phyloP scores from a whole-genome alignment of 2,888 invertebrate genomes.

The Drosophila mimica region DNA sequence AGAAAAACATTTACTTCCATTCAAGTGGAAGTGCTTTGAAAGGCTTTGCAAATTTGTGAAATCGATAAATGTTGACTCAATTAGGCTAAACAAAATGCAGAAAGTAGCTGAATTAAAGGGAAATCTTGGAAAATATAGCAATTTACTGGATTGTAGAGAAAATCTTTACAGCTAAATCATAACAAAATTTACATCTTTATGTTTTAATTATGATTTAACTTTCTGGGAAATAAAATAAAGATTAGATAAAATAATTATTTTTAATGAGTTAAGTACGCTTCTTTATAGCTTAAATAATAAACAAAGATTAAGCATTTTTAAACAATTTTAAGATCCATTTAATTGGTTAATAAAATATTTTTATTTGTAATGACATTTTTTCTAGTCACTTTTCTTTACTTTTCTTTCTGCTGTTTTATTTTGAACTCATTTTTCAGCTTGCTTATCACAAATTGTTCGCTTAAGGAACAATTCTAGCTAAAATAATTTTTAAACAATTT shows the following conservation, averaged over 20 bases:
- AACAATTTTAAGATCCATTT: not conserved
- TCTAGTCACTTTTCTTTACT: not conserved
- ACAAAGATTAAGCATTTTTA: not conserved
- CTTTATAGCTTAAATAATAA: not conserved
- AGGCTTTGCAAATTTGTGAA: constrained; percentile 2
- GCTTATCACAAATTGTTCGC: too few species aligned
- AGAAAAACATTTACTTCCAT: constrained; percentile 20
- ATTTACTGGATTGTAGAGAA: not conserved
- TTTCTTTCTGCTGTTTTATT: not conserved
- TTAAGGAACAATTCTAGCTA: too few species aligned
- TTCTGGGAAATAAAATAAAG: too few species aligned
- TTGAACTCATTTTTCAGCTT: too few species aligned
- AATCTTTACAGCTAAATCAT: not conserved
- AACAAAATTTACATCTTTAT: not conserved
- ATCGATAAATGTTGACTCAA: constrained; percentile 23
- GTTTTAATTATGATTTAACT: not conserved
- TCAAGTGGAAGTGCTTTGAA: constrained; percentile 5
- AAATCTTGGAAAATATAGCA: not conserved
- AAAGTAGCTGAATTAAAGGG: not conserved
- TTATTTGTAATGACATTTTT: not conserved
- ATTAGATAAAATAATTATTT: too few species aligned
- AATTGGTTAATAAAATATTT: not conserved
- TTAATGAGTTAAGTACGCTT: too few species aligned
- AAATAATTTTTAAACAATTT: not conserved
- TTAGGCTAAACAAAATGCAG: not conserved